Evolutionary conservation across 2,797 vertebrate species (phyloP), one percentile per base, ranked within the genome.

Genomic region (Acipenser oxyrinchus): DNA sequence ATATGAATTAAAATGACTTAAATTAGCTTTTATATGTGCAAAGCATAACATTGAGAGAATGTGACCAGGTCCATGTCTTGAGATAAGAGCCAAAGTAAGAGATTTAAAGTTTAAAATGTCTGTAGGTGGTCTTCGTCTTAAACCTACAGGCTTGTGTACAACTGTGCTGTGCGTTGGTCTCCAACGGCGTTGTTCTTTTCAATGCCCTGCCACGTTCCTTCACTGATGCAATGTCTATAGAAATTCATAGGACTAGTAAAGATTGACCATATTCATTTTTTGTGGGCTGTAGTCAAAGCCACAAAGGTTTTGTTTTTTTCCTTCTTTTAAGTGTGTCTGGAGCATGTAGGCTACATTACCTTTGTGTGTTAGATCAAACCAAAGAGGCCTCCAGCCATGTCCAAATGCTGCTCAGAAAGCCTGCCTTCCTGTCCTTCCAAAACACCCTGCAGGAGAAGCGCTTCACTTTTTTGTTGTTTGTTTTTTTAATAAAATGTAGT

Each of bases 311-410:
- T 78, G 79, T 79, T 82, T 81, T 81, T 77, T 81, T 82, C 78
- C 75, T 72, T 65, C 70, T 58, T 59, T 72, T 83, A 77, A 72
- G 85, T 83, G 86, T 81, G 82, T 84, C 82, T 87, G 90, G 91
- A 93, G 89, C 81, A 83, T 84, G 83, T 90, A 88, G 92, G 87
- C 90, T 89, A 78, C 86, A 91, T 92, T 90, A 89, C 85, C 86
- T 89, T 79, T 75, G 85, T 93, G 89, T 94, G 92, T 95, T 89
- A 83, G 89, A 94, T 88, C 86, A 90, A 96, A 97, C 96, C 96
- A 98, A 99, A 99, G 95, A 98, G 89, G 90, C 94, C 93, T 95
- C 94, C 88, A 93, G 94, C 94, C 94, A 93, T 93, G 94, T 92
- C 90, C 91, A 91, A 84, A 95, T 97, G 96, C 96, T 97, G 96